Percentiles rank a stretch among this genome's conserved stretches.
These are phyloP conservation scores for Aromia moschata DNA, from an alignment of 2,888 invertebrate species.

Conservation along the genomic window DNA sequence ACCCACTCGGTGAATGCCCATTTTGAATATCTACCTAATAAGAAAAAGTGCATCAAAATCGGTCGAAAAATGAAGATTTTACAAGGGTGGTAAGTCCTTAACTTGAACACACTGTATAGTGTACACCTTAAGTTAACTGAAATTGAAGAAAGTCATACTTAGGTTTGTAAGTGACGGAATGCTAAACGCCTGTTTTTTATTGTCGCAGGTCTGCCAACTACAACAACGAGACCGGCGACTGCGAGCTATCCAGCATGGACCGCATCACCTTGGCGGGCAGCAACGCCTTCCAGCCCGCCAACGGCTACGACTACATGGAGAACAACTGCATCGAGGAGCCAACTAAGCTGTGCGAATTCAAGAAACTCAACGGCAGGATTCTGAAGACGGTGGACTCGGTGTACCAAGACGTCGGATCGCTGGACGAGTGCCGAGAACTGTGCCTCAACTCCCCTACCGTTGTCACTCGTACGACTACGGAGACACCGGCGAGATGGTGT, in stretches of 20 bases:
- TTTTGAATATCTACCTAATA: no score
- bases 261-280: slow-evolving; percentile 87
- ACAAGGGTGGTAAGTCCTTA: no score
- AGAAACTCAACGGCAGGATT: slow-evolving; percentile 86
- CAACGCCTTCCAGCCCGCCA: slow-evolving; percentile 70
- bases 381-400: slow-evolving; percentile 94
- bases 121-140: no score
- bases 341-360: slow-evolving; percentile 94
- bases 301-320: slow-evolving; percentile 82
- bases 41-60: no score
- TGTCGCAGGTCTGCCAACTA: slow-evolving; percentile 86
- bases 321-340: slow-evolving; percentile 95
- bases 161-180: no score
- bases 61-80: no score
- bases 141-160: no score
- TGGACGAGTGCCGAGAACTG: slow-evolving; percentile 88
- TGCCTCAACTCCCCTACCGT: slow-evolving; percentile 90
- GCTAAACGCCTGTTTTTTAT: slow-evolving; percentile 40
- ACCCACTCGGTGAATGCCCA: no score
- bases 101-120: no score
- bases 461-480: slow-evolving; percentile 95
- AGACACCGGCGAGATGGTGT: slow-evolving; percentile 92
- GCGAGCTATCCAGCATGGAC: slow-evolving; percentile 91
- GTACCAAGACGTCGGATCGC: slow-evolving; percentile 86
- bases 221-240: slow-evolving; percentile 84